These are phyloP conservation scores for Halichondria panicea DNA, from an alignment of 37 sponge, comb jelly and placozoan genomes.

Conservation along the genomic window DNA sequence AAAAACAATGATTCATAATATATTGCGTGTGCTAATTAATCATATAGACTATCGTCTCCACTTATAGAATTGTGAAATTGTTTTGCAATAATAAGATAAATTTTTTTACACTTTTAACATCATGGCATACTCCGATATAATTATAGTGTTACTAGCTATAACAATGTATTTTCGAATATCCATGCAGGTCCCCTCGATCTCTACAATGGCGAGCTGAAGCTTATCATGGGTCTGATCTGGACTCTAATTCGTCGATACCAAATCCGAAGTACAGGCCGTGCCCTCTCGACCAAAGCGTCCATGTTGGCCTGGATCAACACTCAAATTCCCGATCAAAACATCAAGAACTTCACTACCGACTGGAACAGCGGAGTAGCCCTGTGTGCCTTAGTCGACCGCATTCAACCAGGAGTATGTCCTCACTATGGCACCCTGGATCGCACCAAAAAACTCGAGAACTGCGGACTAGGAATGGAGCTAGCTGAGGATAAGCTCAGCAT, in stretches of 20 bases:
- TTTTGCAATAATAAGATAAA: too few species aligned
- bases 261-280: conserved; percentile 72
- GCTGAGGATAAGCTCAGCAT: conserved; percentile 76
- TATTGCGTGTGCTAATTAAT: too few species aligned
- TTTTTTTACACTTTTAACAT: background rate
- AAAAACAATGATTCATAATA: too few species aligned
- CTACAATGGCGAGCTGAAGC: conserved; percentile 87
- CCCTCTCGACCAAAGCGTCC: conserved; percentile 76
- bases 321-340: conserved; percentile 65
- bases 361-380: conserved; percentile 89
- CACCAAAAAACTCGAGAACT: conserved; percentile 65
- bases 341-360: conserved; percentile 89
- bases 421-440: conserved; percentile 64
- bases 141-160: background rate
- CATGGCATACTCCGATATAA: background rate
- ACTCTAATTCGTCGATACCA: conserved; percentile 91
- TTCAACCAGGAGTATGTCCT: conserved; percentile 82
- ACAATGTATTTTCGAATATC: background rate
- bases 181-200: conserved; percentile 84
- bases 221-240: conserved; percentile 94
- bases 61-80: too few species aligned
- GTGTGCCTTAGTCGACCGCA: conserved; percentile 79
- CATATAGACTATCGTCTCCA: too few species aligned
- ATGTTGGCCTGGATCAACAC: conserved; percentile 89
- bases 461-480: conserved; percentile 73